Evolutionary conservation across 2,113 vertebrate genomes (phyloP).

Genomic region (Elaphurus davidianus): DNA sequence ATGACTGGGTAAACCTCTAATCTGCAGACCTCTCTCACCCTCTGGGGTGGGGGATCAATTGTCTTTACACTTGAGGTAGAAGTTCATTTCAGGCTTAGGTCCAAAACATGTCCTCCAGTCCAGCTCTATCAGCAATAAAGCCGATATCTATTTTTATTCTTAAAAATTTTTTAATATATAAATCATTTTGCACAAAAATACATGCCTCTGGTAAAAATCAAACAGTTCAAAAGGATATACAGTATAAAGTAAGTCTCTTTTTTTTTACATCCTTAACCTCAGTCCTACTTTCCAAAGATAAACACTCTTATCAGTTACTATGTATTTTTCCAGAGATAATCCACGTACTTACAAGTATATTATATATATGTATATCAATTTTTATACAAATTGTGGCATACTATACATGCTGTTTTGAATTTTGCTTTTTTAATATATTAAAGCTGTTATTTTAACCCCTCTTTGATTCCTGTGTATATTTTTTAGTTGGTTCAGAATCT

Average conservation of each 20-base stretch:
- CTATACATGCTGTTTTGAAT: background rate
- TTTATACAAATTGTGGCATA: background rate
- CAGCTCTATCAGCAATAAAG: background rate
- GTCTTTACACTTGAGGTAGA: background rate
- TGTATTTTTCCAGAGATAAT: background rate
- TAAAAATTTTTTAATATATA: background rate
- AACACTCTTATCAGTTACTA: background rate
- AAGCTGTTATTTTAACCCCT: slow-evolving; percentile 20
- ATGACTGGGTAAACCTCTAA: background rate
- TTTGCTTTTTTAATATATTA: slow-evolving; percentile 29
- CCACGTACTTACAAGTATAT: background rate
- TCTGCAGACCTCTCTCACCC: background rate
- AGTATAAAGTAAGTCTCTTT: background rate
- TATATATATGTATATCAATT: background rate
- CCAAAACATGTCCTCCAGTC: background rate
- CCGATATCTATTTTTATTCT: background rate
- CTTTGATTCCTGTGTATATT: background rate
- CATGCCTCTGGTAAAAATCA: background rate
- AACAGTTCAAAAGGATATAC: background rate
- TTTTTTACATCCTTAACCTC: background rate
- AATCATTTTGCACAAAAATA: background rate
- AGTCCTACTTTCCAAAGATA: background rate
- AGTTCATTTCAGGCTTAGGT: background rate
- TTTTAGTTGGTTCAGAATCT: slow-evolving; percentile 26
- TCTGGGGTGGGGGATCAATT: background rate